Percentiles rank a stretch among this genome's conserved stretches.
These are phyloP conservation scores for Melinaea marsaeus DNA, from an alignment of 2,888 invertebrate genomes.

Conservation along the genomic window DNA sequence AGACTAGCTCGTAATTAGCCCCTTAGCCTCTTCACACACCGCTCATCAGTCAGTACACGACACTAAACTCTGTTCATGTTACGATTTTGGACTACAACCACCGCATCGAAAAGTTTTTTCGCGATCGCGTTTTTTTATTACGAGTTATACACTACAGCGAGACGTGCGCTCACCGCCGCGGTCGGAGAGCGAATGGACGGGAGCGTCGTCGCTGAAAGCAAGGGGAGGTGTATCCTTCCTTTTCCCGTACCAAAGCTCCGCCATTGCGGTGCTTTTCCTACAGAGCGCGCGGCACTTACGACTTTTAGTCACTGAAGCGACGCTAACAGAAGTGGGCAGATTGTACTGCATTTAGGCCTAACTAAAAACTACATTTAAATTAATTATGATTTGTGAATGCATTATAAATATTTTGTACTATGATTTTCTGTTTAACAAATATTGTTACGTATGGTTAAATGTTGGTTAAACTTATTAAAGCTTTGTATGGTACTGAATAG, in stretches of 20 bases:
- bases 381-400: conserved; percentile 41
- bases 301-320: conserved; percentile 43
- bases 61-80: conserved; percentile 62
- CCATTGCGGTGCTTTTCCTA: conserved; percentile 65
- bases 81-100: conserved; percentile 40
- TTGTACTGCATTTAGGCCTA: conserved; percentile 74
- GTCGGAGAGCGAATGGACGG: conserved; percentile 66
- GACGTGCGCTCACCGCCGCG: conserved; percentile 53
- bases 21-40: conserved; percentile 52
- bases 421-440: conserved; percentile 1
- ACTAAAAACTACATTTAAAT: conserved; percentile 60
- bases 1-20: conserved; percentile 73
- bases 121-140: conserved; percentile 52
- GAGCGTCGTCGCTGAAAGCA: conserved; percentile 40
- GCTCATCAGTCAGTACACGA: conserved; percentile 59
- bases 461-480: neutral
- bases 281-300: conserved; percentile 45
- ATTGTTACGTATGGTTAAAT: neutral
- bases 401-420: conserved; percentile 32
- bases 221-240: conserved; percentile 69
- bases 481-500: too few species aligned
- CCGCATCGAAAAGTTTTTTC: conserved; percentile 72
- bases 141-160: conserved; percentile 28
- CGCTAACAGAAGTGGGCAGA: conserved; percentile 75
- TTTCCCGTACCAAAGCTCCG: conserved; percentile 61